Evolutionary conservation across 2,113 vertebrate genomes (phyloP).

Genomic region (Serilophus lunatus): DNA sequence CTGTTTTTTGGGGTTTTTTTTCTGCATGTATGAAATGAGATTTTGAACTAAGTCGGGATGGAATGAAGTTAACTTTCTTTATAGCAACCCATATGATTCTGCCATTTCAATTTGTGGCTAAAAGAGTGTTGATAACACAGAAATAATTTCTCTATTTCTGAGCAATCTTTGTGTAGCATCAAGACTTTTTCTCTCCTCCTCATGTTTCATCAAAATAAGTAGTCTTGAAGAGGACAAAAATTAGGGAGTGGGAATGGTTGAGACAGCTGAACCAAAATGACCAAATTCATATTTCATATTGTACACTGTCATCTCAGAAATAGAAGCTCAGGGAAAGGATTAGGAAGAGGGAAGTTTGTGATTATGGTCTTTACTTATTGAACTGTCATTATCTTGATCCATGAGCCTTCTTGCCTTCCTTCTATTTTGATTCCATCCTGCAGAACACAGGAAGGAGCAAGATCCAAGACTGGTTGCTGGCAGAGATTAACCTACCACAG

Average conservation of each 20-base stretch:
- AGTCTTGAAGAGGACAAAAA: background rate
- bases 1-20: no score
- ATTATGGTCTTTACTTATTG: background rate
- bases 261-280: background rate
- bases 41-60: background rate
- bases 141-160: background rate
- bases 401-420: background rate
- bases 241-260: background rate
- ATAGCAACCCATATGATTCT: rapidly evolving
- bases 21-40: background rate
- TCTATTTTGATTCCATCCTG: background rate
- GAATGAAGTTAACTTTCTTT: background rate
- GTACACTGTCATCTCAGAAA: background rate
- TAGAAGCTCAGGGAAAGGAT: background rate
- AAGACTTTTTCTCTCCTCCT: background rate
- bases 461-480: rapidly evolving
- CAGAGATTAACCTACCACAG: background rate
- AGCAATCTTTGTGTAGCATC: background rate
- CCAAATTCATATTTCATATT: background rate
- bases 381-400: background rate
- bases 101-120: background rate
- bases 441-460: background rate
- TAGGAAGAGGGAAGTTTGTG: background rate
- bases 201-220: background rate
- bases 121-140: background rate